phyloP scores from a whole-genome alignment of 1,140 invertebrate genomes.

The Cydia amplana region DNA sequence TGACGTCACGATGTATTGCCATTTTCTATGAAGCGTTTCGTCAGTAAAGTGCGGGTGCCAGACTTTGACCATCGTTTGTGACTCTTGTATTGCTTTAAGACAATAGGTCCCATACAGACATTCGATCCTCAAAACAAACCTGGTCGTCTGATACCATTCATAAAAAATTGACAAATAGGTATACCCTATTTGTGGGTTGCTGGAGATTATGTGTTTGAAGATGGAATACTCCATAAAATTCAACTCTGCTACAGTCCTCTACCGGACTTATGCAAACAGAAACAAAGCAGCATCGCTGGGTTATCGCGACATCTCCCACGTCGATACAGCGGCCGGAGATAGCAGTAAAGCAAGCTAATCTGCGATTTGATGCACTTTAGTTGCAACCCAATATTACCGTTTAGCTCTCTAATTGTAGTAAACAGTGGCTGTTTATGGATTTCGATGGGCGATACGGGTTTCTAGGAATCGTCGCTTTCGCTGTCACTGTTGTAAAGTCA shows the following conservation, averaged over 20 bases:
- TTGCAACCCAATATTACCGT: constrained; percentile 27
- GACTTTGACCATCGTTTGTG: too few relatives aligned
- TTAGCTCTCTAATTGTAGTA: constrained; percentile 30
- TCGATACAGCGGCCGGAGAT: constrained; percentile 11
- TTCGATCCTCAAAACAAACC: too few relatives aligned
- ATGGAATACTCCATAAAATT: neutral
- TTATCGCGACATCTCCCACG: constrained; percentile 18
- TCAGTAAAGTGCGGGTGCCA: too few relatives aligned
- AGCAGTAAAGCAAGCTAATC: constrained; percentile 30
- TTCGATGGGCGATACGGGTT: neutral
- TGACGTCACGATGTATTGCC: too few relatives aligned
- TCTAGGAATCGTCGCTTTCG: neutral
- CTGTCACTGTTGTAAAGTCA: neutral
- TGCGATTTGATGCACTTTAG: constrained; percentile 27
- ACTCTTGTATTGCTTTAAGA: too few relatives aligned
- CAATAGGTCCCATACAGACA: too few relatives aligned
- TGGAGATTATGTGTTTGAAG: neutral
- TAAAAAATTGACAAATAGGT: too few relatives aligned
- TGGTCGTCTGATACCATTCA: too few relatives aligned
- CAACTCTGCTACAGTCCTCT: neutral
- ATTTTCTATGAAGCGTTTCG: too few relatives aligned
- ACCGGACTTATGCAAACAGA: constrained; percentile 5
- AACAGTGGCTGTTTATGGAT: constrained; percentile 19
- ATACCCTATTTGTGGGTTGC: too few relatives aligned
- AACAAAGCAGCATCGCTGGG: constrained; percentile 5